phyloP scores from a whole-genome alignment of 2,113 vertebrate genomes.

The Sciurus niger region DNA sequence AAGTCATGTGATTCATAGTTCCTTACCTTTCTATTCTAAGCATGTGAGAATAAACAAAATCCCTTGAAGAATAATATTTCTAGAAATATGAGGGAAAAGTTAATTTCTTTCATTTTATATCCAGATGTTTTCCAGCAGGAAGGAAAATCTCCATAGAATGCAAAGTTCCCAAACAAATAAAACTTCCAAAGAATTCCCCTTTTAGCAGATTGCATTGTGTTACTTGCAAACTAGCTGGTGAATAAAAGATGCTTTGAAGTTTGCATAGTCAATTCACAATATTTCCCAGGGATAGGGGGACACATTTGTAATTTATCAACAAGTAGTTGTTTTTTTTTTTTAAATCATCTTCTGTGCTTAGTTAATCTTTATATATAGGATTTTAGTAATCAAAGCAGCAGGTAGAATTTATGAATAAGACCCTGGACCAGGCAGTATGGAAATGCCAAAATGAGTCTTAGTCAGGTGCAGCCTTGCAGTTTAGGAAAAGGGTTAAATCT shows the following conservation, averaged over 20 bases:
- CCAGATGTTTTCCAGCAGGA: conserved; percentile 82
- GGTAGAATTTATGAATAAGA: conserved; percentile 1
- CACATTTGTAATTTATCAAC: conserved; percentile 51
- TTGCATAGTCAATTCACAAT: conserved; percentile 68
- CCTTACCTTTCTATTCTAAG: conserved; percentile 72
- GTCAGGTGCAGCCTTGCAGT: neutral
- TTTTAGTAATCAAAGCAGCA: conserved; percentile 38
- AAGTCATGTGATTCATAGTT: conserved; percentile 28
- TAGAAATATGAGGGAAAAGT: conserved; percentile 77
- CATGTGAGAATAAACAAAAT: conserved; percentile 75
- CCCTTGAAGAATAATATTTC: conserved; percentile 73
- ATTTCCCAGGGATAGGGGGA: conserved; percentile 56
- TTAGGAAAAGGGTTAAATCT: neutral
- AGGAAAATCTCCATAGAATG: conserved; percentile 78
- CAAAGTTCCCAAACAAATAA: conserved; percentile 76
- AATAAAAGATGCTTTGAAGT: conserved; percentile 69
- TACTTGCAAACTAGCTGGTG: conserved; percentile 64
- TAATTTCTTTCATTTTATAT: conserved; percentile 80
- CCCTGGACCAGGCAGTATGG: neutral
- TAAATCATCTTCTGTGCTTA: neutral
- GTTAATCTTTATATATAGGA: neutral
- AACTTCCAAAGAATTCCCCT: conserved; percentile 73
- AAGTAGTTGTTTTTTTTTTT: conserved; percentile 13
- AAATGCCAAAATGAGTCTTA: conserved; percentile 22
- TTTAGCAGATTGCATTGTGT: conserved; percentile 59